These are phyloP conservation scores for Bibio marci DNA, from an alignment of 2,888 invertebrate genomes.

Conservation along the genomic window DNA sequence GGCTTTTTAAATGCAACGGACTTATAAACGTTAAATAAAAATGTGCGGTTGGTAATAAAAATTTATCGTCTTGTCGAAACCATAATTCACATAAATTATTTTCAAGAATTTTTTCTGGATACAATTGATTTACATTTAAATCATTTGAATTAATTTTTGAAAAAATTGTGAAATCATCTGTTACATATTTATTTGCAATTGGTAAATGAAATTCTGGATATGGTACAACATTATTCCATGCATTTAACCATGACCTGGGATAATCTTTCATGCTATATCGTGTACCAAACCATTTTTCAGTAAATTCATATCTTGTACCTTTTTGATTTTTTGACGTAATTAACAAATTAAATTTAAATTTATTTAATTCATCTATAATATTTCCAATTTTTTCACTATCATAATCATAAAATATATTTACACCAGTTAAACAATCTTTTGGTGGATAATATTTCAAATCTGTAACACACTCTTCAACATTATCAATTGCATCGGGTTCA, in stretches of 20 bases:
- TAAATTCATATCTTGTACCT: constrained; percentile 36
- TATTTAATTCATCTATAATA: constrained; percentile 19
- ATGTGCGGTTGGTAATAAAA: constrained; percentile 59
- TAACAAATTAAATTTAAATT: constrained; percentile 25
- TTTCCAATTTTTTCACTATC: constrained; percentile 37
- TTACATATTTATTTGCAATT: constrained; percentile 52
- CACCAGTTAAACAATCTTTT: constrained; percentile 61
- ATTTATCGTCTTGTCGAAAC: constrained; percentile 72
- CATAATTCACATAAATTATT: constrained; percentile 50
- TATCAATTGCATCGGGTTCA: constrained; percentile 53
- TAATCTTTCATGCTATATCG: constrained; percentile 52
- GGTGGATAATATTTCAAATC: constrained; percentile 69
- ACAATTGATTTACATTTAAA: constrained; percentile 21
- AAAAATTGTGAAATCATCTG: constrained; percentile 41
- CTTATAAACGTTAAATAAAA: constrained; percentile 57
- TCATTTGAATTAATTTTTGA: constrained; percentile 16
- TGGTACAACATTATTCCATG: constrained; percentile 41
- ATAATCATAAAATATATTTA: constrained; percentile 57
- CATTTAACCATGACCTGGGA: constrained; percentile 40
- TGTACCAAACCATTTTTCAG: constrained; percentile 73
- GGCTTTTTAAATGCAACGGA: constrained; percentile 42
- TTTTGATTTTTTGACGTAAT: constrained; percentile 21
- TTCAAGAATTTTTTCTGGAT: constrained; percentile 40
- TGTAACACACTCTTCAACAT: constrained; percentile 59
- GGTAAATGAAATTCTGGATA: constrained; percentile 48